Base-by-base conservation (phyloP, 2,113 vertebrate genomes). In the Peucedramus taeniatus region DNA sequence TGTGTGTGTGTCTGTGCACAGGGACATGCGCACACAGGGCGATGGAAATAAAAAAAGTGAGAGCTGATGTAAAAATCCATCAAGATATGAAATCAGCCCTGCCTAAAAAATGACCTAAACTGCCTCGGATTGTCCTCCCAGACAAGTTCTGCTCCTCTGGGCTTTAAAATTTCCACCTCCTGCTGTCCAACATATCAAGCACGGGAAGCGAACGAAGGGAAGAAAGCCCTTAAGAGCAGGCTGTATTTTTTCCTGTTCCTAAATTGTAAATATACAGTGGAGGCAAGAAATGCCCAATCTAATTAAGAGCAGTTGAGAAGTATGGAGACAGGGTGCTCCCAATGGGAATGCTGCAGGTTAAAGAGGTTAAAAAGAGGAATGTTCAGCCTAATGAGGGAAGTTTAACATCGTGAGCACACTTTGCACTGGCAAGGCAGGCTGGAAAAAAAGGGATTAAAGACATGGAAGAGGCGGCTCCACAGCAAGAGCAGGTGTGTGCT, bases 311-410 rank as follows among this genome's bases (percentile, higher is more conserved):
- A 94, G 89, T 96, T 97, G 96, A 97, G 95, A 92, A 96, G 92
- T 85, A 94, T 81, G 95, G 96, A 97, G 96, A 97, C 97, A 97
- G 91, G 96, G 94, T 90, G 59, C 91, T 97, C 97, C 97, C 97
- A 96, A 28, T 4, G 97, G 97, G 96, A 97, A 94, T 92, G 95
- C 94, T 94, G 80, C 87, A 83, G 97, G 97, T 97, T 97, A 96
- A 79, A 94, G 93, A 97, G 97, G 97, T 97, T 97, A 97, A 97
- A 97, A 97, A 96, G 96, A 97, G 95, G 96, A 97, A 97, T 97
- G 97, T 97, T 97, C 93, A 87, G 81, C 80, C 96, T 97, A 97
- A 97, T 96, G 94, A 96, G 93, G 84, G 87, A 93, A 96, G 91
- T 96, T 87, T 89, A 92, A 89, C 80, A 78, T 89, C 5, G 28